A percentile compares a stretch with the other conserved stretches of the same genome.
phyloP scores from a whole-genome alignment of 2,888 invertebrate genomes.

The Deroplatys truncata region DNA sequence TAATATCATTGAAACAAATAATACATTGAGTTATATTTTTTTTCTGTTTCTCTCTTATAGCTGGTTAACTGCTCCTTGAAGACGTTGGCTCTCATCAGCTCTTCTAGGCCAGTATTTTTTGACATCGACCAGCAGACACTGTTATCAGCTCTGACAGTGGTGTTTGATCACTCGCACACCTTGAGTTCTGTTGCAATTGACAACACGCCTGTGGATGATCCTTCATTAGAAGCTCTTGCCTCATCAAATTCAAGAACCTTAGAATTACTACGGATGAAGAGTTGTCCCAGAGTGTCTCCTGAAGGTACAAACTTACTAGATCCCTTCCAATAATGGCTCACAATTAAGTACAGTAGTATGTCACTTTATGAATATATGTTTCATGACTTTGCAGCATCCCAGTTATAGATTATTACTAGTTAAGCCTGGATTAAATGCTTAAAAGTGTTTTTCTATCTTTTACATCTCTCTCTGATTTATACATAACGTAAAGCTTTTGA shows the following conservation, averaged over 20 bases:
- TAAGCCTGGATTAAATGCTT: too few species aligned
- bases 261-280: conserved; percentile 38
- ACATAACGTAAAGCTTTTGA: too few species aligned
- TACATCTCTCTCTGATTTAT: too few species aligned
- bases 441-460: too few species aligned
- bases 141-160: conserved; percentile 35
- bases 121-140: conserved; percentile 38
- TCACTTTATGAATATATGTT: too few species aligned
- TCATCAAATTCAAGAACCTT: conserved; percentile 35
- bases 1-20: too few species aligned
- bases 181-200: conserved; percentile 34
- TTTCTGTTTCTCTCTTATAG: conserved; percentile 2
- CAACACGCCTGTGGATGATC: conserved; percentile 33
- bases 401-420: too few species aligned
- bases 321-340: too few species aligned
- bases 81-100: conserved; percentile 37
- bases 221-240: conserved; percentile 33
- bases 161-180: conserved; percentile 33
- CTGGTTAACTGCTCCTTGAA: conserved; percentile 21
- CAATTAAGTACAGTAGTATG: too few species aligned
- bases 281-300: conserved; percentile 36
- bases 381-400: too few species aligned
- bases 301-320: conserved; percentile 35
- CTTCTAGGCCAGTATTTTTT: conserved; percentile 33
- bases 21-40: too few species aligned